Conservation (phyloP, 1,140 invertebrate genomes). For the Phymorhynchus buccinoides region DNA sequence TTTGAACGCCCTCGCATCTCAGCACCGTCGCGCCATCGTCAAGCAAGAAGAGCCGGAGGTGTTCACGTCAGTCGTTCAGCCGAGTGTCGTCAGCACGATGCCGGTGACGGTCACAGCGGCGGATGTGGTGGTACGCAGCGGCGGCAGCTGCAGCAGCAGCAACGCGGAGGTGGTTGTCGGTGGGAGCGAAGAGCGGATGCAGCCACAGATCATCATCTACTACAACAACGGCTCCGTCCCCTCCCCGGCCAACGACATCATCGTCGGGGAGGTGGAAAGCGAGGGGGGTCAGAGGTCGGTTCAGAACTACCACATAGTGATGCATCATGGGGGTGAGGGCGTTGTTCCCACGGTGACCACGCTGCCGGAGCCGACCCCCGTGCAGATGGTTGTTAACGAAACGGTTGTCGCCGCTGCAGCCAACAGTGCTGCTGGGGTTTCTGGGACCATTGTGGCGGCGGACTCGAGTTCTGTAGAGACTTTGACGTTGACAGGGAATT, state of each 20-base stretch:
- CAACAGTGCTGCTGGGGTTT: neutral
- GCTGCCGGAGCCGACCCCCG: neutral
- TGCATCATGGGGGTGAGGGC: conserved; percentile 41
- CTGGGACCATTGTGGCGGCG: conserved; percentile 12
- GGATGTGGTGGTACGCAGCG: neutral
- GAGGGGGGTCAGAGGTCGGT: conserved; percentile 24
- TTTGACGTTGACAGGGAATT: conserved; percentile 36
- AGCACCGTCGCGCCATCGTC: conserved; percentile 51
- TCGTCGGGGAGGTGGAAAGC: conserved; percentile 48
- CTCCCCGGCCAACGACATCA: conserved; percentile 53
- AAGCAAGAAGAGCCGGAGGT: conserved; percentile 13
- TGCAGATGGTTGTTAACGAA: conserved; percentile 35
- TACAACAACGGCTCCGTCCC: conserved; percentile 53
- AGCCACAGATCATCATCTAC: conserved; percentile 56
- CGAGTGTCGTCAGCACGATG: neutral
- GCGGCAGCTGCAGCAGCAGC: conserved; percentile 23
- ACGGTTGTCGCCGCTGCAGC: conserved; percentile 32
- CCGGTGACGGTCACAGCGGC: neutral
- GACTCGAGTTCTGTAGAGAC: conserved; percentile 10
- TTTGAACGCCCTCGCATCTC: conserved; percentile 58
- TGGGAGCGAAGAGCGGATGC: neutral
- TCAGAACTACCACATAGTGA: conserved; percentile 46
- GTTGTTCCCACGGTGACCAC: conserved; percentile 3
- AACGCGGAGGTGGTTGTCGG: too few species aligned
- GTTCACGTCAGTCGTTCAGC: neutral